Conservation (phyloP, 2,113 vertebrate species). For the Pampusana beccarii region DNA sequence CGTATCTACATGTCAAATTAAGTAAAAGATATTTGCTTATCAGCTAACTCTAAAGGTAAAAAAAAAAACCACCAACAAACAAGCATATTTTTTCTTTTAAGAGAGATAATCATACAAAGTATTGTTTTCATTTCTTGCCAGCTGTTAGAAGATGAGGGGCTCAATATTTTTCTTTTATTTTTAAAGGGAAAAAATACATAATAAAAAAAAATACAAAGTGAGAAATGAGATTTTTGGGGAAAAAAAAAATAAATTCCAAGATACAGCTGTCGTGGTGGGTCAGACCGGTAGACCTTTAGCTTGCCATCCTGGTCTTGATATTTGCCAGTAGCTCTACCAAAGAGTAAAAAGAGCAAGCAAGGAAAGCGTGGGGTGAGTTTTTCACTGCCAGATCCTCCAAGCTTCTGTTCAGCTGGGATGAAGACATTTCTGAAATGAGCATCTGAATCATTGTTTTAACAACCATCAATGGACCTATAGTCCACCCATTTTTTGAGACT, state of each 20-base stretch:
- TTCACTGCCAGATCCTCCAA: no score
- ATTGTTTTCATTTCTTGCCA: neutral
- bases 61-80: neutral
- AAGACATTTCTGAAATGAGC: no score
- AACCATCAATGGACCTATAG: slow-evolving; percentile 24
- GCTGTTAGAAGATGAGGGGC: neutral
- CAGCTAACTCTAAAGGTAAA: neutral
- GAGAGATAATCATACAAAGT: neutral
- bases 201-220: neutral
- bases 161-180: neutral
- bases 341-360: no score
- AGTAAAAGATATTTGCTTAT: neutral
- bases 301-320: no score
- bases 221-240: no score
- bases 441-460: slow-evolving; percentile 36
- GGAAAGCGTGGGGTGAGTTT: no score
- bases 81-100: neutral
- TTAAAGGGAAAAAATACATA: neutral
- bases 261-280: no score
- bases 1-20: neutral
- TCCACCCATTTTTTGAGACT: slow-evolving; percentile 12
- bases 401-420: no score
- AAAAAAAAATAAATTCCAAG: no score
- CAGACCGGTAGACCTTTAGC: no score
- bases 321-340: no score